Evolutionary conservation across 2,888 invertebrate genomes (phyloP), one percentile per base, ranked within the genome.

Genomic region (Sphecodes monilicornis): DNA sequence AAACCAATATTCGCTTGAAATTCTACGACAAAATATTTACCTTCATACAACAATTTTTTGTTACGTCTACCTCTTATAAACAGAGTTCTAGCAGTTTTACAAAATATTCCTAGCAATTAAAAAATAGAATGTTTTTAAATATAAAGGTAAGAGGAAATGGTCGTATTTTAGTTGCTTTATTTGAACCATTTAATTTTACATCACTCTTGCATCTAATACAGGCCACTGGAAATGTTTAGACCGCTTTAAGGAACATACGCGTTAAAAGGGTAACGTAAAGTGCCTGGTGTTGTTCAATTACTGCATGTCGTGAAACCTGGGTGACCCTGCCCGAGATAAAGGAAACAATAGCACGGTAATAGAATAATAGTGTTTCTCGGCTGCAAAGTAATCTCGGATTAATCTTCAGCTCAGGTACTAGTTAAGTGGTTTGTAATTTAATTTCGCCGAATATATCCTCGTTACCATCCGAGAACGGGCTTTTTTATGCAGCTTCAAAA

Each of bases 371-470:
- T 66, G 80, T 84, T 80, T 74, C 86, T 66, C 80, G 64, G 73
- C 29, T 66, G 76, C 80, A 54, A 84, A 78, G 84, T 84, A 86
- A 86, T 84, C 84, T 86, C 80, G 80, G 86, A 86, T 85, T 85
- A 85, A 85, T 85, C 80, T 84, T 68, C 76, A 76, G 80, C 75
- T 80, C 85, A 78, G 84, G 71, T 41, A 72, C 80, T 50, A 78
- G 85, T 80, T 84, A 84, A 85, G 85, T 85, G 85, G 68, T 78
- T 85, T 76, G 84, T 84, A 85, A 85, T 80, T 85, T 78, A 84
- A 85, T 85, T 85, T 80, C 80, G 68, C 32, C 29, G 57, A 69
- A 71, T 76, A 80, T 78, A 64, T 78, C 64, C 78, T 64, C 72
- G 80, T 78, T 78, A 78, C 41, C 54, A 39, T 60, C 60, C 54